Percentiles rank a stretch among this genome's conserved stretches.
Conservation (phyloP, 2,888 invertebrate genomes). For the Laspeyria flexula region DNA sequence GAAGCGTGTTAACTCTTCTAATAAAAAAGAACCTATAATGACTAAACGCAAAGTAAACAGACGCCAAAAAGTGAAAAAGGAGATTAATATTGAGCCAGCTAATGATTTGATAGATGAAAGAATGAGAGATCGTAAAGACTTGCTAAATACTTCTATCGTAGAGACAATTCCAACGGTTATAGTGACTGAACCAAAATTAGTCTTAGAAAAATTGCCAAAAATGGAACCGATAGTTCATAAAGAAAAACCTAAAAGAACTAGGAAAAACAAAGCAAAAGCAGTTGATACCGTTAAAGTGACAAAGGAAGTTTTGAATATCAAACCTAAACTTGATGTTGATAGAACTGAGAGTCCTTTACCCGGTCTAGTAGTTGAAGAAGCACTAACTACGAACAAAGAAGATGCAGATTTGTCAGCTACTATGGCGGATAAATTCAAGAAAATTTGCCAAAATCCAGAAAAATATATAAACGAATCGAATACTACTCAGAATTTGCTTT, state of each 20-base stretch:
- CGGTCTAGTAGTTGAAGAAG: constrained; percentile 64
- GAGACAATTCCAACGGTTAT: constrained; percentile 33
- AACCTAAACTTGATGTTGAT: constrained; percentile 45
- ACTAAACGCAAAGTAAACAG: constrained; percentile 32
- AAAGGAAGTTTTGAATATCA: constrained; percentile 29
- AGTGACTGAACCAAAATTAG: constrained; percentile 43
- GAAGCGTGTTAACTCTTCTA: constrained; percentile 33
- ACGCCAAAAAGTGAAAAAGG: constrained; percentile 29
- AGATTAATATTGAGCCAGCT: constrained; percentile 19
- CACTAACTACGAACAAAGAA: constrained; percentile 26
- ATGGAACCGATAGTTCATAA: constrained; percentile 56
- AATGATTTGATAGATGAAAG: constrained; percentile 61
- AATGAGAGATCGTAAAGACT: constrained; percentile 59
- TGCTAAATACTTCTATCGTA: constrained; percentile 60
- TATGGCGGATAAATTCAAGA: constrained; percentile 60
- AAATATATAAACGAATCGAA: constrained; percentile 50
- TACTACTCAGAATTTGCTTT: constrained; percentile 61
- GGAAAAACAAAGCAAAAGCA: constrained; percentile 24
- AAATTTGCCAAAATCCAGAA: constrained; percentile 52
- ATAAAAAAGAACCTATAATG: constrained; percentile 41
- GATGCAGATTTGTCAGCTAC: constrained; percentile 53
- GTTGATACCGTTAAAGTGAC: constrained; percentile 23
- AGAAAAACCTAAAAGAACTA: constrained; percentile 26
- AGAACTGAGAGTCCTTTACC: constrained; percentile 69
- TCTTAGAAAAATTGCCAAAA: constrained; percentile 40